Evolutionary conservation across 2,113 vertebrate genomes (phyloP).

Genomic region (Patagioenas fasciata): DNA sequence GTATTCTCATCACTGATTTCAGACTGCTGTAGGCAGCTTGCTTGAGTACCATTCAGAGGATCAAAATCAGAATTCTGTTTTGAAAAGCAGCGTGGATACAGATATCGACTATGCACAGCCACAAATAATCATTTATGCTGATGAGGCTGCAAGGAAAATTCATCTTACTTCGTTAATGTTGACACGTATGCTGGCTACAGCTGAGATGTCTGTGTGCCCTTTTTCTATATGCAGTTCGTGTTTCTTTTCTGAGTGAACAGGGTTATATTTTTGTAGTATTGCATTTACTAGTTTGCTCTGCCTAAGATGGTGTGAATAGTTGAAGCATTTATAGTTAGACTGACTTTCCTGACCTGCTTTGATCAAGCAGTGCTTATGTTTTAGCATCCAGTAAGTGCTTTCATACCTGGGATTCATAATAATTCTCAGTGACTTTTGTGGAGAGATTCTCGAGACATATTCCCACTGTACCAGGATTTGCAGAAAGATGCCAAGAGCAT

Average conservation of each 20-base stretch:
- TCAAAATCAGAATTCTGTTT: not conserved
- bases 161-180: not conserved
- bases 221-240: not conserved
- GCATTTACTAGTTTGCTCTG: not conserved
- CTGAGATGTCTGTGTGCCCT: not conserved
- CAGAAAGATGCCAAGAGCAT: not conserved
- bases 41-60: not conserved
- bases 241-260: not conserved
- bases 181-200: not conserved
- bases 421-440: not conserved
- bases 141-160: not conserved
- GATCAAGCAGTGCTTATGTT: not conserved
- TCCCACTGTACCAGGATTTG: not conserved
- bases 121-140: not conserved
- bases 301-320: not conserved
- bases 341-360: not conserved
- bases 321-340: not conserved
- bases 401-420: fast-evolving
- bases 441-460: not conserved
- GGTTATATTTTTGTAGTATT: not conserved
- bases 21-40: not conserved
- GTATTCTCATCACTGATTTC: not conserved
- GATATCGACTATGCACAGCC: not conserved
- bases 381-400: not conserved
- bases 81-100: not conserved